Conservation (phyloP, 2,888 invertebrate species). For the Eristalinus sepulchralis region DNA sequence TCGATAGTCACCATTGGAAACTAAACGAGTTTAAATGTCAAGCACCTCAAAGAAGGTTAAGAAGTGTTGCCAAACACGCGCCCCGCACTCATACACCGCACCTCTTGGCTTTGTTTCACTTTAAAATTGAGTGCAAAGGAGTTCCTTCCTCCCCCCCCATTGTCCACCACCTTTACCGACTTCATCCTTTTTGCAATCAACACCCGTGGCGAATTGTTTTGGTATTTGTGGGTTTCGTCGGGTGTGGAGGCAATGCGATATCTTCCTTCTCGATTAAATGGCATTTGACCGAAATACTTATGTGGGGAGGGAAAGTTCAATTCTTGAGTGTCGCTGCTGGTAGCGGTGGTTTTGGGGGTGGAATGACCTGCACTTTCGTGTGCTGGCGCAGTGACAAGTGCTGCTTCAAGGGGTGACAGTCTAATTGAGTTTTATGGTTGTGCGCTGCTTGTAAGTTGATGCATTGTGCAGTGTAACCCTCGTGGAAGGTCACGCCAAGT, state of each 20-base stretch:
- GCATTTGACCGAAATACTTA: slow-evolving; percentile 65
- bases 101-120: not conserved
- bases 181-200: slow-evolving; percentile 57
- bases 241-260: slow-evolving; percentile 50
- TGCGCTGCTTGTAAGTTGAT: not conserved
- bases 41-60: slow-evolving; percentile 69
- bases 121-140: not conserved
- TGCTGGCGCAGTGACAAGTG: not conserved
- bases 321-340: not conserved
- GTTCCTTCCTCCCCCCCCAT: slow-evolving; percentile 25
- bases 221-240: slow-evolving; percentile 55
- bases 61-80: slow-evolving; percentile 46
- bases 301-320: slow-evolving; percentile 49
- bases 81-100: not conserved
- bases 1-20: slow-evolving; percentile 31
- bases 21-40: slow-evolving; percentile 66
- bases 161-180: not conserved
- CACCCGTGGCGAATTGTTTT: slow-evolving; percentile 66
- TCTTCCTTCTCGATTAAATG: slow-evolving; percentile 66
- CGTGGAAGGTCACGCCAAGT: not conserved
- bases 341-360: not conserved
- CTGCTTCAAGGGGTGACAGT: not conserved
- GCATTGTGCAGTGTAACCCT: not conserved
- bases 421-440: not conserved
- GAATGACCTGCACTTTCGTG: slow-evolving; percentile 43